Evolutionary conservation across 2,888 invertebrate genomes (phyloP), one percentile per base, ranked within the genome.

Genomic region (Drosophila vallismaia): DNA sequence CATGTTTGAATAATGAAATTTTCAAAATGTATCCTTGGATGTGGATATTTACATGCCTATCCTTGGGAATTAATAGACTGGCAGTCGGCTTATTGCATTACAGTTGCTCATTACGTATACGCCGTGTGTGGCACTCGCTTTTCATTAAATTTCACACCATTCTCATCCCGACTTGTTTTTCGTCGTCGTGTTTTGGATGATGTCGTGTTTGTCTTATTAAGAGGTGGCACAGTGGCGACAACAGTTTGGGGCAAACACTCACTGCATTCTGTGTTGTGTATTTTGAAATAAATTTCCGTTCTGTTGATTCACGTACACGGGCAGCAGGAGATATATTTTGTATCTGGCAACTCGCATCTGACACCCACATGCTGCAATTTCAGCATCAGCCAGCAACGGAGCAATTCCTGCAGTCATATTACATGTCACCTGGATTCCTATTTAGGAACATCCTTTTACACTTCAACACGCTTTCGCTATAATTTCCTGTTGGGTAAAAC

Each of bases 211-310:
- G 50, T 67, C 83, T 83, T 86, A 85, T 76, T 82, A 79, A 71
- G 42, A 63, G 68, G 45, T 69, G 69, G 66, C 68, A 64, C 29
- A 53, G 60, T 56, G 54, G 50, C 38, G 44, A 24, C 38, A 63
- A 57, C 60, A 38, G 66, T 75, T 75, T 68, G 57, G 57, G 60
- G 71, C 58, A 64, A 58, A 72, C 57, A 76, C 58, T 46, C 57
- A 76, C 58, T 46, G 66, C 45, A 80, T 73, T 70, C 76, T 68
- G 33, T 29, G 29, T 10, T 33, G 66, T 63, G 76, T 75, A 82
- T 86, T 86, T 84, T 70, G 79, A 86, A 86, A 83, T 86, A 82
- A 85, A 88, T 84, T 84, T 88, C 84, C 88, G 83, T 82, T 74
- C 48, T 77, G 83, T 86, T 85, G 88, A 87, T 82, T 87, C 59